phyloP scores from a whole-genome alignment of 1,140 invertebrate species.

The Tenebrio molitor region DNA sequence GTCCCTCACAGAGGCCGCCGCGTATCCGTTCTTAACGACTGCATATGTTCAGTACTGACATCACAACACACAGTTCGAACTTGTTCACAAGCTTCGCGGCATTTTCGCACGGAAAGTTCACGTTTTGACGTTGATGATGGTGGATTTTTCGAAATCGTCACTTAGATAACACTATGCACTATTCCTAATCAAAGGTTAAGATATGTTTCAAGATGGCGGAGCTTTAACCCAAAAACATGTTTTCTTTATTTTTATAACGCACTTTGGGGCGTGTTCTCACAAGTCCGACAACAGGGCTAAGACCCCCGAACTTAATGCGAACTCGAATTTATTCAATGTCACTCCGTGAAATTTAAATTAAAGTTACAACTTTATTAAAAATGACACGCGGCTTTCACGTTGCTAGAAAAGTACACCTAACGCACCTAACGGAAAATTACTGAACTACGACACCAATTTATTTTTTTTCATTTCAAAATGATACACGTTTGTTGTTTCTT shows the following conservation, averaged over 20 bases:
- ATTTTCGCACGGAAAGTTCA: conserved; percentile 49
- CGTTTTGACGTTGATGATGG: conserved; percentile 38
- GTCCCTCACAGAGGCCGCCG: conserved; percentile 63
- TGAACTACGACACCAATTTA: conserved; percentile 44
- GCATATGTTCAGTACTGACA: conserved; percentile 63
- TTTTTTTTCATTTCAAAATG: background rate
- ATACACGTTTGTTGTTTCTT: background rate
- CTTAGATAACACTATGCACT: conserved; percentile 58
- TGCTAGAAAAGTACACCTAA: conserved; percentile 60
- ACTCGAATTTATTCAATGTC: conserved; percentile 55
- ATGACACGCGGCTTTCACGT: conserved; percentile 68
- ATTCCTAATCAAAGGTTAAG: conserved; percentile 66
- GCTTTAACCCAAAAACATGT: conserved; percentile 66
- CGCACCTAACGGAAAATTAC: conserved; percentile 54
- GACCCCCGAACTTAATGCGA: conserved; percentile 29
- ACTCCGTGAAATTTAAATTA: conserved; percentile 57
- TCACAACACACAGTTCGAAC: conserved; percentile 54
- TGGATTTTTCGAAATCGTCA: conserved; percentile 53
- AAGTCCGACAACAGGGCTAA: conserved; percentile 20
- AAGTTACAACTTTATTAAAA: conserved; percentile 62
- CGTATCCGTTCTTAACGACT: conserved; percentile 58
- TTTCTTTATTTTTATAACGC: conserved; percentile 43
- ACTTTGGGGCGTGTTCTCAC: conserved; percentile 24
- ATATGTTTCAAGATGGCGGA: conserved; percentile 66
- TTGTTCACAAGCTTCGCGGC: conserved; percentile 20